Conservation (phyloP, 2,113 vertebrate species). For the Phaetusa simplex region DNA sequence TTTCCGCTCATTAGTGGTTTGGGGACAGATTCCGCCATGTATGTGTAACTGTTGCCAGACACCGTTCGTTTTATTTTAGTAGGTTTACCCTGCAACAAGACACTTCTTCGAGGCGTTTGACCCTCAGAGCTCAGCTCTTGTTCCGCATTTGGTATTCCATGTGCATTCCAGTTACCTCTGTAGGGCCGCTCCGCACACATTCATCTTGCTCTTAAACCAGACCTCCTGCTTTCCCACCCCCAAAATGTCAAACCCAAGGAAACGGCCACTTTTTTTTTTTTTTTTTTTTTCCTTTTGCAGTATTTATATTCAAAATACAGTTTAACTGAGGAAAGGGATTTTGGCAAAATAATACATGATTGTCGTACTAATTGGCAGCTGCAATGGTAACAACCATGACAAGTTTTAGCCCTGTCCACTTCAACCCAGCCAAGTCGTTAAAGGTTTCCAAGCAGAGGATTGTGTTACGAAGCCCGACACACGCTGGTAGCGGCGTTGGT, state of each 20-base stretch:
- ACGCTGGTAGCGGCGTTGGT: not conserved
- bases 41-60: not conserved
- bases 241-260: not conserved
- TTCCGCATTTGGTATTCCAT: not conserved
- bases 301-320: slow-evolving; percentile 49
- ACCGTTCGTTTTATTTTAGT: not conserved
- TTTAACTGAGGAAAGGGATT: slow-evolving; percentile 35
- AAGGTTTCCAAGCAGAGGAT: slow-evolving; percentile 32
- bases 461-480: not conserved
- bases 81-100: not conserved
- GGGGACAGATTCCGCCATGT: not conserved
- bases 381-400: slow-evolving; percentile 49
- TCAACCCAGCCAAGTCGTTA: slow-evolving; percentile 33
- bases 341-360: slow-evolving; percentile 46
- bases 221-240: not conserved
- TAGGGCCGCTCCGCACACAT: not conserved
- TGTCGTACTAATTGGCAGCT: slow-evolving; percentile 60
- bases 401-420: slow-evolving; percentile 60
- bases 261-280: not conserved
- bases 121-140: not conserved
- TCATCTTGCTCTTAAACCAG: not conserved
- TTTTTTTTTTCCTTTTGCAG: not conserved
- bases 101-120: not conserved
- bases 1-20: not conserved
- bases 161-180: not conserved